phyloP scores from a whole-genome alignment of 2,888 invertebrate genomes.

The Coelinius sp. region DNA sequence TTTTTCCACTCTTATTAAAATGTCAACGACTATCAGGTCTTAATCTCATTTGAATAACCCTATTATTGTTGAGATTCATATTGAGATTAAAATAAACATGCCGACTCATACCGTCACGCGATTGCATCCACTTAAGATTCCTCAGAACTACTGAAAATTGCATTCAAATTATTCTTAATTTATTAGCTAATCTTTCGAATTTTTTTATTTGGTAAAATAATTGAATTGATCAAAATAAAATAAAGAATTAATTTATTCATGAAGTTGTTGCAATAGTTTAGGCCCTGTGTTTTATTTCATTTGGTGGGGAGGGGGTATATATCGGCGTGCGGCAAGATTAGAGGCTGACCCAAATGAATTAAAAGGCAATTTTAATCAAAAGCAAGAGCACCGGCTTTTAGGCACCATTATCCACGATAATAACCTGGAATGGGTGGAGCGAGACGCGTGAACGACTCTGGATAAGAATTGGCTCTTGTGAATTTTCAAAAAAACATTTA shows the following conservation, averaged over 20 bases:
- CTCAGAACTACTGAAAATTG: neutral
- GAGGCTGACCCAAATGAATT: conserved; percentile 70
- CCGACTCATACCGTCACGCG: conserved; percentile 1
- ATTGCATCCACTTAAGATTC: conserved; percentile 1
- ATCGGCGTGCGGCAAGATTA: conserved; percentile 68
- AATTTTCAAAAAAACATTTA: too few species aligned
- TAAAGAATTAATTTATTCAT: conserved; percentile 21
- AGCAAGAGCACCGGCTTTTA: conserved; percentile 68
- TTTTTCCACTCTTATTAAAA: conserved; percentile 25
- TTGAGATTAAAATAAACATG: conserved; percentile 39
- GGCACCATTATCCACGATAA: conserved; percentile 70
- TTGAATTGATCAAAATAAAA: neutral
- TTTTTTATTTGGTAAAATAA: neutral
- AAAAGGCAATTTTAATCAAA: conserved; percentile 72
- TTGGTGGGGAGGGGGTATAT: conserved; percentile 46
- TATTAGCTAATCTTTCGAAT: neutral
- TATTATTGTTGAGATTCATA: conserved; percentile 47
- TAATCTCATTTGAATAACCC: conserved; percentile 46
- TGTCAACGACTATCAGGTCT: neutral
- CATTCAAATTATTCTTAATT: conserved; percentile 1
- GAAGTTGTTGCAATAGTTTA: conserved; percentile 20
- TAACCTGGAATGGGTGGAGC: conserved; percentile 64
- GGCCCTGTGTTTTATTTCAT: conserved; percentile 1
- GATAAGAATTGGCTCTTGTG: conserved; percentile 33
- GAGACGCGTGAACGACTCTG: conserved; percentile 40